These are phyloP conservation scores for Lottia gigantea DNA, from an alignment of 2,888 invertebrate genomes.

Conservation along the genomic window DNA sequence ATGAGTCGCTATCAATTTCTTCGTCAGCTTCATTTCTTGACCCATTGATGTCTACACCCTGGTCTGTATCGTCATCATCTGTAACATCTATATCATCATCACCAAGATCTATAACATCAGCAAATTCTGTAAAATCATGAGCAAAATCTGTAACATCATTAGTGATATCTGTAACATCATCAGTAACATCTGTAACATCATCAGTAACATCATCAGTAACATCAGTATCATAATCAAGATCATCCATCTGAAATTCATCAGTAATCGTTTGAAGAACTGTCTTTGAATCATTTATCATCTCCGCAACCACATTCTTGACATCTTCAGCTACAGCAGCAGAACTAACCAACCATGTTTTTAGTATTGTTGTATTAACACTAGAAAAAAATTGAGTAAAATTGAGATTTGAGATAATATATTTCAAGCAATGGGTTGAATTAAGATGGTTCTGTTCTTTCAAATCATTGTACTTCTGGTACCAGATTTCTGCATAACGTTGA, in stretches of 20 bases:
- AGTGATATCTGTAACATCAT: too few species aligned
- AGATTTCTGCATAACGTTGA: constrained; percentile 10
- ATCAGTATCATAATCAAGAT: too few species aligned
- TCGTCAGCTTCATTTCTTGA: not conserved
- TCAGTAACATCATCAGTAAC: too few species aligned
- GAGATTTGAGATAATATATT: not conserved
- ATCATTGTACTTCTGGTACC: constrained; percentile 11
- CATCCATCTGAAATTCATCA: too few species aligned
- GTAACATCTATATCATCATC: not conserved
- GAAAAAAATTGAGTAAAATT: not conserved
- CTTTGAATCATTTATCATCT: too few species aligned
- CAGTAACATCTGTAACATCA: too few species aligned
- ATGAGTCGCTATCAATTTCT: not conserved
- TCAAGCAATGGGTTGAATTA: not conserved
- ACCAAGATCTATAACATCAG: not conserved
- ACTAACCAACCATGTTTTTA: too few species aligned
- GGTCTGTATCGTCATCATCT: not conserved
- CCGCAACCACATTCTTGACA: too few species aligned
- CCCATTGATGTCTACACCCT: not conserved
- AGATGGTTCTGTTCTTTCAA: constrained; percentile 7
- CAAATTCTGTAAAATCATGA: not conserved
- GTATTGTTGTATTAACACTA: not conserved
- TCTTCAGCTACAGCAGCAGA: too few species aligned
- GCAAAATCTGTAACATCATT: too few species aligned
- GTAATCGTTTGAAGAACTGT: too few species aligned